Evolutionary conservation across 2,113 vertebrate genomes (phyloP), one percentile per base, ranked within the genome.

Genomic region (Lophura nycthemera): DNA sequence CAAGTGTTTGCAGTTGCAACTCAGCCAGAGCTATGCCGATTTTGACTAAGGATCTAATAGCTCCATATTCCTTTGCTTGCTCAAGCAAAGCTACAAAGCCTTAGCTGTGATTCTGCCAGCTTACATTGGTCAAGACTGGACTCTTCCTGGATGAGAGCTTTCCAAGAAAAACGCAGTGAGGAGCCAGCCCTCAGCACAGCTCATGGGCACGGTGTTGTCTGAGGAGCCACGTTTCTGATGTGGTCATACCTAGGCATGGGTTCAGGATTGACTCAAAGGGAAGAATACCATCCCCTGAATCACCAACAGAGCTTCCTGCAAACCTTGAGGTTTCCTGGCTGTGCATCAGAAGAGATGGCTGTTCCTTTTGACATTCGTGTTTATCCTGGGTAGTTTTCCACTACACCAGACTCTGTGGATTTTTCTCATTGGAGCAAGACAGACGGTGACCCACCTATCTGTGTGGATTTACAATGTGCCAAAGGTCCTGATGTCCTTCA

Each of bases 261-360:
- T 56, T 86, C 85, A 93, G 86, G 83, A 21, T 96, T 95, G 97
- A 97, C 96, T 97, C 96, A 97, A 90, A 93, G 96, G 94, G 93
- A 96, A 96, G 76, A 83, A 90, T 93, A 70, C 65, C 70, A 93
- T 36, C 75, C 74, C 65, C 20, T 97, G 97, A 97, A 94, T 96
- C 93, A 95, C 67, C 70, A 94, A 90, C 42, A 64, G 13, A 64
- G 75, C 89, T 72, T 93, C 81, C 94, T 94, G 83, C 84, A 95
- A 77, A 93, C 84, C 81, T 84, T 95, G 86, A 93, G 74, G 72
- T 96, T 95, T 96, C 89, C 96, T 97, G 94, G 94, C 76, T 15
- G 3, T 74, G 29, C 72, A 89, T 89, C 88, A 75, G 43, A 92
- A 78, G 43, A 96, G n/a, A 67, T 75, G 74, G 85, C 92, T 93